Conservation (phyloP, 2,888 invertebrate species). For the Cantharis nigra region DNA sequence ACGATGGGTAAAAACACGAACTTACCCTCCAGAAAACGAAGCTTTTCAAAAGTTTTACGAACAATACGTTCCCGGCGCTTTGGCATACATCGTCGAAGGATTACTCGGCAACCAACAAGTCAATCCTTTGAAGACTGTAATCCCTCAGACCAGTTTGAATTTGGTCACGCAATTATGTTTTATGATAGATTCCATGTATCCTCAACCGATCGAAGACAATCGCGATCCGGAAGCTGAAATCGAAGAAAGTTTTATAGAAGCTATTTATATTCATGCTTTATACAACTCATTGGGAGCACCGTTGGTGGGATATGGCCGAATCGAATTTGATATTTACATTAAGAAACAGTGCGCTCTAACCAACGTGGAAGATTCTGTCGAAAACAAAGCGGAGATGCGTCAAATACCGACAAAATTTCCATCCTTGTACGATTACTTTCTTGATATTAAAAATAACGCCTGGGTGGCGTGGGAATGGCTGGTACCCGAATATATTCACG, state of each 20-base stretch:
- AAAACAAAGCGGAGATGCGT: constrained; percentile 69
- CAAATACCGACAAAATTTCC: constrained; percentile 74
- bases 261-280: constrained; percentile 73
- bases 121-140: constrained; percentile 76
- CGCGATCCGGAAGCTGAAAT: constrained; percentile 58
- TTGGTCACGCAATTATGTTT: constrained; percentile 84
- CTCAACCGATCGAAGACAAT: constrained; percentile 54
- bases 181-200: constrained; percentile 76
- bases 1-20: constrained; percentile 71
- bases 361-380: constrained; percentile 66
- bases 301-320: constrained; percentile 69
- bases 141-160: constrained; percentile 84
- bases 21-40: constrained; percentile 56
- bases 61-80: constrained; percentile 72
- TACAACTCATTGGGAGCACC: constrained; percentile 87
- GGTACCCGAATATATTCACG: constrained; percentile 77
- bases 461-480: constrained; percentile 89
- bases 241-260: constrained; percentile 67
- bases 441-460: constrained; percentile 65
- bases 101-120: constrained; percentile 76
- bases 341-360: constrained; percentile 76
- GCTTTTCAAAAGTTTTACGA: constrained; percentile 65
- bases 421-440: constrained; percentile 81
- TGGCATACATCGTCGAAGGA: constrained; percentile 73
- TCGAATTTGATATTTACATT: constrained; percentile 78